A percentile compares a stretch with the other conserved stretches of the same genome.
Evolutionary conservation across 2,888 invertebrate genomes (phyloP).

Genomic region (Sericinus montela): DNA sequence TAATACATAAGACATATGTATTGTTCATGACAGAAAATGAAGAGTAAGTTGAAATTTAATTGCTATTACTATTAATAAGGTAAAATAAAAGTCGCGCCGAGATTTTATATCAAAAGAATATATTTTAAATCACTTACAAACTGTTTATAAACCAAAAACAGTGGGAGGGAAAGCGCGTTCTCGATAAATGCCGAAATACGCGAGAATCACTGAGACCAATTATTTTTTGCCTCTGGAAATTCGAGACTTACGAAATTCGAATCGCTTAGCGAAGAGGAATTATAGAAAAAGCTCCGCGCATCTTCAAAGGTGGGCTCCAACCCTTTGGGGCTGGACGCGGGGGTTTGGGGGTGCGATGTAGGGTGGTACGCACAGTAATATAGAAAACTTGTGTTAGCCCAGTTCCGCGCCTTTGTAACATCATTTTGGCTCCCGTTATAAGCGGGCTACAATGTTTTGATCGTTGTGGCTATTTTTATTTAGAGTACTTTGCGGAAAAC

Average conservation of each 20-base stretch:
- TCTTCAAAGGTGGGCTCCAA: constrained; percentile 76
- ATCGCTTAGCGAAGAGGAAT: constrained; percentile 74
- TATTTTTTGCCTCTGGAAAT: constrained; percentile 74
- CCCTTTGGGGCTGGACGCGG: constrained; percentile 52
- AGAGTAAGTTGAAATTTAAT: too few relatives aligned
- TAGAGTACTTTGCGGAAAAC: too few relatives aligned
- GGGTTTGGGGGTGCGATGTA: constrained; percentile 30
- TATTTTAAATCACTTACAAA: constrained; percentile 31
- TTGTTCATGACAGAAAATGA: too few relatives aligned
- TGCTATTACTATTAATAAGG: too few relatives aligned
- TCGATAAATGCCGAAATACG: constrained; percentile 46
- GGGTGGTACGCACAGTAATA: constrained; percentile 71
- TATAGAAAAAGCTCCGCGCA: constrained; percentile 76
- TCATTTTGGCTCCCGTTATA: constrained; percentile 71
- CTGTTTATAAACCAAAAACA: constrained; percentile 31
- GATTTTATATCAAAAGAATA: constrained; percentile 11
- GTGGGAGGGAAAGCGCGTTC: constrained; percentile 40
- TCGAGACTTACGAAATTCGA: constrained; percentile 77
- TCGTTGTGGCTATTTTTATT: constrained; percentile 16
- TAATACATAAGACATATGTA: too few relatives aligned
- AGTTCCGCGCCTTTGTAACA: constrained; percentile 79
- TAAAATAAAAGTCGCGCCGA: too few relatives aligned
- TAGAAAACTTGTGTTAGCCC: constrained; percentile 80
- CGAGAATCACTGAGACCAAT: constrained; percentile 70
- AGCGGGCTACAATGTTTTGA: constrained; percentile 36